Conservation (phyloP, 2,888 invertebrate genomes). For the Scaptomyza flava region DNA sequence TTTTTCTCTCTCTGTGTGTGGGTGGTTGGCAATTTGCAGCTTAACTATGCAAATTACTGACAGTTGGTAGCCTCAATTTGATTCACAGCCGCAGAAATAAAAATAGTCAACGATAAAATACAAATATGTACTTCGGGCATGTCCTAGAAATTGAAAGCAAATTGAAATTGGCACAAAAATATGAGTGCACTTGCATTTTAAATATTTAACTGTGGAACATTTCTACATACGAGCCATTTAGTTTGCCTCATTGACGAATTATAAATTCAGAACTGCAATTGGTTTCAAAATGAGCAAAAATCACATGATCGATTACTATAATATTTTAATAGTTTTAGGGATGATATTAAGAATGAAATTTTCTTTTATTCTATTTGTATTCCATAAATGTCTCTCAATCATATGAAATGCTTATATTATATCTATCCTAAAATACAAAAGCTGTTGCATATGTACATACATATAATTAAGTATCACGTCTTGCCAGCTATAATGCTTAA, state of each 20-base stretch:
- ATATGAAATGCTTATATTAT: not conserved
- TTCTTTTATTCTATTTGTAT: too few relatives aligned
- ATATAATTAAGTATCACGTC: slow-evolving; percentile 42
- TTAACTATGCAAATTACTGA: slow-evolving; percentile 76
- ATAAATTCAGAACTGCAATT: not conserved
- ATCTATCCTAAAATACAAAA: slow-evolving; percentile 12
- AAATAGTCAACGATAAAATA: slow-evolving; percentile 32
- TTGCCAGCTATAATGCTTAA: slow-evolving; percentile 4
- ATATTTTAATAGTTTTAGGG: not conserved
- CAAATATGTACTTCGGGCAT: slow-evolving; percentile 34
- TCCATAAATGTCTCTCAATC: not conserved
- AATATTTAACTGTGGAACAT: slow-evolving; percentile 68
- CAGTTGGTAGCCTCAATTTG: slow-evolving; percentile 74
- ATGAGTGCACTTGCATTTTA: slow-evolving; percentile 57
- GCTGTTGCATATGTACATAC: slow-evolving; percentile 10
- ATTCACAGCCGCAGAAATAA: slow-evolving; percentile 58
- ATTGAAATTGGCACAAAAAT: slow-evolving; percentile 64
- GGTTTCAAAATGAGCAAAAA: slow-evolving; percentile 15
- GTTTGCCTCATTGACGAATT: slow-evolving; percentile 32
- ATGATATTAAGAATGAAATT: too few relatives aligned
- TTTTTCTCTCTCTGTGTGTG: slow-evolving; percentile 13
- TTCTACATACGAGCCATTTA: slow-evolving; percentile 30
- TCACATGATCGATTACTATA: not conserved
- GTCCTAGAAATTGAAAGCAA: slow-evolving; percentile 32
- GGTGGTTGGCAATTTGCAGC: slow-evolving; percentile 62